These are phyloP conservation scores for Lissocephala sabroskyi DNA, from an alignment of 2,888 invertebrate genomes.

Conservation along the genomic window DNA sequence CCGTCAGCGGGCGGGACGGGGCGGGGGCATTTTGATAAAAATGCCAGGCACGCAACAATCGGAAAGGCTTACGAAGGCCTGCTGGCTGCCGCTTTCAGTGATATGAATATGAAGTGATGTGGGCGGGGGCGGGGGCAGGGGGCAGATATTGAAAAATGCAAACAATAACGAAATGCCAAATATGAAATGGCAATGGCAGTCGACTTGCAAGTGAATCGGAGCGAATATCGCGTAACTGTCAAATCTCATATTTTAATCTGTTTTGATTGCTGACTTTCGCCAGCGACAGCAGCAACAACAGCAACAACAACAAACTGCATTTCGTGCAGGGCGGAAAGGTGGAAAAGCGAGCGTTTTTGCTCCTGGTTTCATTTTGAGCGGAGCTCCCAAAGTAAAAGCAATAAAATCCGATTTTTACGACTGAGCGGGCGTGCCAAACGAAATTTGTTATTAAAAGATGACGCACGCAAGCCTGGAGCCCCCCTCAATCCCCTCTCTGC, in stretches of 20 bases:
- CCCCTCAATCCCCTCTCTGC: no score
- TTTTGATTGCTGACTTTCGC: conserved; percentile 71
- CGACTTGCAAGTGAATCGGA: conserved; percentile 3
- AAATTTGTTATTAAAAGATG: conserved; percentile 38
- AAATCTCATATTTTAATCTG: conserved; percentile 71
- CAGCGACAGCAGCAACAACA: conserved; percentile 27
- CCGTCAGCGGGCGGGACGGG: background rate
- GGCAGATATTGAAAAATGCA: conserved; percentile 55
- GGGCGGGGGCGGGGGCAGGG: no score
- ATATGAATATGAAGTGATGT: conserved; percentile 39
- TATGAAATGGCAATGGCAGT: conserved; percentile 31
- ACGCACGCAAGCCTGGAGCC: background rate
- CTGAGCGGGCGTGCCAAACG: conserved; percentile 9
- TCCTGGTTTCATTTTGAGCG: conserved; percentile 44
- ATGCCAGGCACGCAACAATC: conserved; percentile 59
- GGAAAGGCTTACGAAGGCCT: conserved; percentile 47
- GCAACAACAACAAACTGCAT: conserved; percentile 41
- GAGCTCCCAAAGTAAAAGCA: conserved; percentile 50
- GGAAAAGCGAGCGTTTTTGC: no score
- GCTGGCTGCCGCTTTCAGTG: no score
- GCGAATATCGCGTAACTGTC: conserved; percentile 47
- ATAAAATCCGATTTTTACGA: conserved; percentile 56
- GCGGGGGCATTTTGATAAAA: conserved; percentile 52
- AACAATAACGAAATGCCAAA: conserved; percentile 54
- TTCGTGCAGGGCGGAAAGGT: conserved; percentile 57